A percentile compares a stretch with the other conserved stretches of the same genome.
phyloP scores from a whole-genome alignment of 2,888 invertebrate species.

The Xestia xanthographa region DNA sequence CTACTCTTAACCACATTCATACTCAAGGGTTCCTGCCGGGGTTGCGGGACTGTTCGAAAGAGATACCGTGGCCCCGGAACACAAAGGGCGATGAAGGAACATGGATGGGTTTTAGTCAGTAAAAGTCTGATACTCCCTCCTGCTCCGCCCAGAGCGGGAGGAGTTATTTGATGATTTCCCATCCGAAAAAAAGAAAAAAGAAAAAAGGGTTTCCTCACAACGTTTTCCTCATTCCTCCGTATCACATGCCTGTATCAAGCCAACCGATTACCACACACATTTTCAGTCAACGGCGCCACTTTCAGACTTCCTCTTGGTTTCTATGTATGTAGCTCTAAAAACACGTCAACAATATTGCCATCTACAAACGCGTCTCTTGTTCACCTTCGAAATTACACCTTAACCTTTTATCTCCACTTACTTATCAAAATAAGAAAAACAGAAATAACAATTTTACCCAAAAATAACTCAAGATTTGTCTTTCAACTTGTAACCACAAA shows the following conservation, averaged over 20 bases:
- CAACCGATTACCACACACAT: neutral
- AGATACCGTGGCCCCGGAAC: no score
- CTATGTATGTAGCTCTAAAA: neutral
- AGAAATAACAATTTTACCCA: neutral
- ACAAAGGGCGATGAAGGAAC: no score
- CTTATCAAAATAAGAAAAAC: constrained; percentile 7
- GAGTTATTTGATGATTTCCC: no score
- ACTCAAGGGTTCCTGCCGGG: no score
- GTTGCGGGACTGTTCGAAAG: no score
- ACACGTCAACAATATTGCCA: neutral
- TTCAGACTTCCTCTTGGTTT: neutral
- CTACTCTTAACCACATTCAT: neutral
- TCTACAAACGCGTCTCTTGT: neutral
- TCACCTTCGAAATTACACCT: neutral
- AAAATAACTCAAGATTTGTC: constrained; percentile 9
- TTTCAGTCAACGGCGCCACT: neutral
- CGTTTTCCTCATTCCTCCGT: neutral
- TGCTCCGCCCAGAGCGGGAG: no score
- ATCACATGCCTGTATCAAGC: neutral
- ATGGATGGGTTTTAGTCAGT: no score
- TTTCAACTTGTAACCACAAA: constrained; percentile 29
- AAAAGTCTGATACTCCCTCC: no score
- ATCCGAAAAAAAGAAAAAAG: no score
- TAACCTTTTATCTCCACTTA: neutral
- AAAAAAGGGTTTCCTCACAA: neutral